Evolutionary conservation across 2,888 invertebrate genomes (phyloP).

Genomic region (Chirona hameri): DNA sequence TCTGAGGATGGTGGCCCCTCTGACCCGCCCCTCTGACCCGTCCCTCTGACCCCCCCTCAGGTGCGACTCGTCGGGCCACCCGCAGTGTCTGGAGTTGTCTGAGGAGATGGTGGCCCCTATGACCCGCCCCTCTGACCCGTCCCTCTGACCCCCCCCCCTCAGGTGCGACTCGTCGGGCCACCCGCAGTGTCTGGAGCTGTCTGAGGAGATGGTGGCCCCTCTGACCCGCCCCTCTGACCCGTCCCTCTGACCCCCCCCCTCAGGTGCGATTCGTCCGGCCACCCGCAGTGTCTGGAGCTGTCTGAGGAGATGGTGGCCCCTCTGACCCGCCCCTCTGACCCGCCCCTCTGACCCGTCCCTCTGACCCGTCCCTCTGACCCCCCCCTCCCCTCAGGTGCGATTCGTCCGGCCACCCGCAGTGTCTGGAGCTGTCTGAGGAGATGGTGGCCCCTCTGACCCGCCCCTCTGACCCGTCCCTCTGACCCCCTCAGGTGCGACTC

Average conservation of each 20-base stretch:
- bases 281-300: conserved; percentile 75
- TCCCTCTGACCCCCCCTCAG: background rate
- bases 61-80: conserved; percentile 57
- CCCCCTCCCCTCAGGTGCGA: too few relatives aligned
- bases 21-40: conserved; percentile 45
- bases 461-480: too few relatives aligned
- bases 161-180: conserved; percentile 53
- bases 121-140: background rate
- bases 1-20: conserved; percentile 74
- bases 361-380: too few relatives aligned
- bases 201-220: conserved; percentile 74
- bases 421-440: too few relatives aligned
- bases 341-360: too few relatives aligned
- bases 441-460: too few relatives aligned
- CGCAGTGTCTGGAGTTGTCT: conserved; percentile 75
- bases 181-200: conserved; percentile 77
- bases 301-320: too few relatives aligned
- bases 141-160: background rate
- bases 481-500: conserved; percentile 24
- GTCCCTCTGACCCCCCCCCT: too few relatives aligned
- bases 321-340: too few relatives aligned
- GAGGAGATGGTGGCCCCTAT: conserved; percentile 77
- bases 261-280: conserved; percentile 50
- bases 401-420: too few relatives aligned
- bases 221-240: conserved; percentile 51